Evolutionary conservation across 2,113 vertebrate species (phyloP).

Genomic region (Myiagra hebetior): DNA sequence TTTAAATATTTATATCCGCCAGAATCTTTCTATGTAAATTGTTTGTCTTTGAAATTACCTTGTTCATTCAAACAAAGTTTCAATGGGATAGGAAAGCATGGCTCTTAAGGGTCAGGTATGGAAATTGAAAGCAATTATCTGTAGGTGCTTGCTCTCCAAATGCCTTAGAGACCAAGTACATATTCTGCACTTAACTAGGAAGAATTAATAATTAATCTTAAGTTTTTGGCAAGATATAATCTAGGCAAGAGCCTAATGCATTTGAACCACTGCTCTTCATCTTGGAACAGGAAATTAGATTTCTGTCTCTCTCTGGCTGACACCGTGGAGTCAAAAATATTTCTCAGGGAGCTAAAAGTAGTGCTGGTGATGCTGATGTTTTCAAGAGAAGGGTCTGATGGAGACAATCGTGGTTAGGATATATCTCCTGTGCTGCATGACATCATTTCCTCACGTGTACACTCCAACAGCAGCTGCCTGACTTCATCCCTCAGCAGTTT

Average conservation of each 20-base stretch:
- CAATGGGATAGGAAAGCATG: background rate
- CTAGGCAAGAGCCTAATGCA: constrained; percentile 22
- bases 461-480: background rate
- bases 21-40: background rate
- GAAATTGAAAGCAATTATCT: background rate
- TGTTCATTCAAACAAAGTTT: background rate
- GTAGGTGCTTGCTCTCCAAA: background rate
- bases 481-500: background rate
- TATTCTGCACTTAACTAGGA: background rate
- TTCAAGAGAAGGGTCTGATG: background rate
- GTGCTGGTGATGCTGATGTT: background rate
- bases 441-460: background rate
- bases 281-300: constrained; percentile 39
- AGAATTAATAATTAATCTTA: constrained; percentile 32
- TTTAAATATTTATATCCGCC: background rate
- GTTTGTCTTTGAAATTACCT: background rate
- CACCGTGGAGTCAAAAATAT: background rate
- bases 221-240: background rate
- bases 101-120: background rate
- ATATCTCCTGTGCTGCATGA: background rate
- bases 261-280: constrained; percentile 19
- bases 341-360: background rate
- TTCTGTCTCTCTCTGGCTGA: background rate
- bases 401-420: background rate
- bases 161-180: background rate